phyloP scores from a whole-genome alignment of 2,888 invertebrate species.

The Coleophora flavipennella region DNA sequence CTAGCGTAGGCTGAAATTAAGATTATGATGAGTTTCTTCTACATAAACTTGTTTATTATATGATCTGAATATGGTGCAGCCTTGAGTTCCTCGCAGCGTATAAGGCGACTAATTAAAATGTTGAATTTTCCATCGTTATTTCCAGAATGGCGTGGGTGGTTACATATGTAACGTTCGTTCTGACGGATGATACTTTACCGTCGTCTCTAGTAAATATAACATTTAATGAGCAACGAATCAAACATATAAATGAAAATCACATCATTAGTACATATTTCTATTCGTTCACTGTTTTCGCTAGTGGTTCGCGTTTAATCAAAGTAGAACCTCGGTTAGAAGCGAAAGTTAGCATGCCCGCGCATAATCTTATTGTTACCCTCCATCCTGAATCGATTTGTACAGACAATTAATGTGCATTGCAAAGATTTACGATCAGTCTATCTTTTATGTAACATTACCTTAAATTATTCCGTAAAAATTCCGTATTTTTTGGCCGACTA shows the following conservation, averaged over 20 bases:
- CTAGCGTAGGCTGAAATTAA: constrained; percentile 56
- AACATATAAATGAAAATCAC: too few relatives aligned
- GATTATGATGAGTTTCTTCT: constrained; percentile 62
- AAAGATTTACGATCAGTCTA: too few relatives aligned
- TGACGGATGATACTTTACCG: too few relatives aligned
- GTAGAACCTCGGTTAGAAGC: constrained; percentile 36
- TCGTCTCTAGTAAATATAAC: too few relatives aligned
- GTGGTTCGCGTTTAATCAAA: too few relatives aligned
- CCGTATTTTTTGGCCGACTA: too few relatives aligned
- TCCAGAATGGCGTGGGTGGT: constrained; percentile 46
- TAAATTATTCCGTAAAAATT: constrained; percentile 26
- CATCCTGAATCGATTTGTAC: constrained; percentile 26
- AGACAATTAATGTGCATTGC: neutral
- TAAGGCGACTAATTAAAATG: constrained; percentile 62
- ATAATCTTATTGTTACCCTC: constrained; percentile 30
- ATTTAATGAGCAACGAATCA: too few relatives aligned
- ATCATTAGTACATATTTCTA: too few relatives aligned
- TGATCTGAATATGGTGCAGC: constrained; percentile 55
- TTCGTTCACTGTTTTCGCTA: too few relatives aligned
- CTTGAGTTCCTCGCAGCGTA: constrained; percentile 56
- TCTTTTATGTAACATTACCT: constrained; percentile 17
- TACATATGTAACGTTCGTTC: constrained; percentile 34
- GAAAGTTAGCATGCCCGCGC: constrained; percentile 41
- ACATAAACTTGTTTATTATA: constrained; percentile 60
- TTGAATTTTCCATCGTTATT: constrained; percentile 60